These are phyloP conservation scores for Ctena decussata DNA, from an alignment of 2,888 invertebrate species.

Conservation along the genomic window DNA sequence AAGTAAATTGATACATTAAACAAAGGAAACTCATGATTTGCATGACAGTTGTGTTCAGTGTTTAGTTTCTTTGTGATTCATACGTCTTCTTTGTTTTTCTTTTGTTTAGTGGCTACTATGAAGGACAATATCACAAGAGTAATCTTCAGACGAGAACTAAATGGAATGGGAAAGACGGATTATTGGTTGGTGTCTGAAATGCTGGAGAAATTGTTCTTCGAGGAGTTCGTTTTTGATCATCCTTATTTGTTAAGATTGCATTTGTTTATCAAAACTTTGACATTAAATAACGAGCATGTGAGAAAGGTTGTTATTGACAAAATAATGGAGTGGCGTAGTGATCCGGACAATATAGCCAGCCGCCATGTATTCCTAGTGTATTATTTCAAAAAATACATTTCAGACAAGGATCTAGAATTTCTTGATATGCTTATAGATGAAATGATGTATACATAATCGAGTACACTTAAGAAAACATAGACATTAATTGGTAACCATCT, in stretches of 20 bases:
- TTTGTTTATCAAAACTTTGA: not conserved
- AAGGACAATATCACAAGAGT: not conserved
- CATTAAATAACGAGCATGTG: not conserved
- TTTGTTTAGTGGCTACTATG: not conserved
- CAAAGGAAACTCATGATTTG: not conserved
- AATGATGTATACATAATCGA: too few species aligned
- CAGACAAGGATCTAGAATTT: not conserved
- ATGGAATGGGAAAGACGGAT: not conserved
- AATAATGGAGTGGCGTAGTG: not conserved
- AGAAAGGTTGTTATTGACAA: not conserved
- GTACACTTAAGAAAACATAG: too few species aligned
- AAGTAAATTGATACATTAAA: not conserved
- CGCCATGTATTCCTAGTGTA: not conserved
- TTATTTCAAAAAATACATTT: not conserved
- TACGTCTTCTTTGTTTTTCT: not conserved
- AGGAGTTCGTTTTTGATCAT: not conserved
- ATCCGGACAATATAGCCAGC: not conserved
- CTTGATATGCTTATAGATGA: not conserved
- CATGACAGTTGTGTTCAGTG: not conserved
- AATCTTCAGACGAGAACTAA: not conserved
- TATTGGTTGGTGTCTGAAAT: not conserved
- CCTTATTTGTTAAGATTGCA: not conserved
- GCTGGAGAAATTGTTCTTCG: not conserved
- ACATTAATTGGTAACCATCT: too few species aligned
- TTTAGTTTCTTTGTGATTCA: not conserved